Conservation (phyloP, 2,888 invertebrate species). For the Pegoplata infirma region DNA sequence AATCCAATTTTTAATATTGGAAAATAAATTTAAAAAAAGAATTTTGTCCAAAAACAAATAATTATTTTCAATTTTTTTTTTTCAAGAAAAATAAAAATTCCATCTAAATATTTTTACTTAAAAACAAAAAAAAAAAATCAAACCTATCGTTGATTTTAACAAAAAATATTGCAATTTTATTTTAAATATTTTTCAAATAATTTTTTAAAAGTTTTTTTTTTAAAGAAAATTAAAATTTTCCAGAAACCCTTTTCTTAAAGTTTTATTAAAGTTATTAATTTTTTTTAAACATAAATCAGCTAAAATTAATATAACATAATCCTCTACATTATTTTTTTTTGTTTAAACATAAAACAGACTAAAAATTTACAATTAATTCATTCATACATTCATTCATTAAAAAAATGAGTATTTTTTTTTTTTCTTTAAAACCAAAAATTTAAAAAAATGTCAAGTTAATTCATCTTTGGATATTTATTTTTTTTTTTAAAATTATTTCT, state of each 20-base stretch:
- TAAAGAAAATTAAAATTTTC: too few relatives aligned
- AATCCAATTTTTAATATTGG: background rate
- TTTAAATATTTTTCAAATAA: background rate
- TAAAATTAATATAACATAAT: background rate
- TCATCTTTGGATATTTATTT: constrained; percentile 2
- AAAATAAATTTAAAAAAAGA: background rate
- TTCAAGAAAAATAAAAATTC: background rate
- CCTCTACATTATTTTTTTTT: background rate
- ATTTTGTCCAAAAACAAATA: background rate
- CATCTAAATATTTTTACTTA: background rate
- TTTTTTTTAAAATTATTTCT: constrained; percentile 21
- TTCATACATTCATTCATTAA: background rate
- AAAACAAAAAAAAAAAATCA: background rate
- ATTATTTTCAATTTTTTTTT: background rate
- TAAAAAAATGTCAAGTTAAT: background rate
- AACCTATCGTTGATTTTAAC: background rate
- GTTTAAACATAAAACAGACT: background rate
- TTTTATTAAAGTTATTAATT: background rate
- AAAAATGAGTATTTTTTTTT: background rate
- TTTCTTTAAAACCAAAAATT: background rate
- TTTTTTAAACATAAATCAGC: background rate
- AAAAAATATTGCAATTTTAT: background rate
- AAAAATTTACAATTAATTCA: background rate
- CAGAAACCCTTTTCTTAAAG: background rate
- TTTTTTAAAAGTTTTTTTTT: background rate